Evolutionary conservation across 1,140 invertebrate genomes (phyloP).

Genomic region (Neodiprion lecontei): DNA sequence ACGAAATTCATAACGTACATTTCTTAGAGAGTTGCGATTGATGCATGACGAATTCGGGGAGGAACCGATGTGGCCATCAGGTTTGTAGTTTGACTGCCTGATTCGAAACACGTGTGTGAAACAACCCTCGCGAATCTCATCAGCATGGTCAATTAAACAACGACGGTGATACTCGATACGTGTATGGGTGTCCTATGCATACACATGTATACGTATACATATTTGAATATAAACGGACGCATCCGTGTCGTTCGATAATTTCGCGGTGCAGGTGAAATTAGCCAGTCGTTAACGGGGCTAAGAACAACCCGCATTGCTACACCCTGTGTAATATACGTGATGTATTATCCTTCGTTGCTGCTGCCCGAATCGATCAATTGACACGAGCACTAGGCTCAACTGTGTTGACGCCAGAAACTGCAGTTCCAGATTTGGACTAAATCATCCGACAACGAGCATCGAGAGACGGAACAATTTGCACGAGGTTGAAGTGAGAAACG

Average conservation of each 20-base stretch:
- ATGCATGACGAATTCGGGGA: no score
- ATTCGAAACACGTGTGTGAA: neutral
- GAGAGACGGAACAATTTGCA: neutral
- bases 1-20: no score
- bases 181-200: neutral
- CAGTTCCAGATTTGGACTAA: no score
- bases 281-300: neutral
- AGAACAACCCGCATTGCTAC: neutral
- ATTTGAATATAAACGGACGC: constrained; percentile 7
- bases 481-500: constrained; percentile 15
- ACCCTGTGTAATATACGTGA: neutral
- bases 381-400: constrained; percentile 34
- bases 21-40: no score
- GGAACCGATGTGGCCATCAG: no score
- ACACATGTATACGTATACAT: neutral
- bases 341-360: neutral
- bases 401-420: constrained; percentile 37
- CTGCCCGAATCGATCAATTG: no score
- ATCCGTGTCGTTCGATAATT: constrained; percentile 8
- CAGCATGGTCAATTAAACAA: neutral
- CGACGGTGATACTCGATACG: neutral
- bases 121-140: neutral
- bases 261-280: neutral
- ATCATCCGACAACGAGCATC: no score
- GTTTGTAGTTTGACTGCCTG: no score